Base-by-base conservation (phyloP, 2,888 invertebrate genomes). In the Mesorhabditis spiculigera region DNA sequence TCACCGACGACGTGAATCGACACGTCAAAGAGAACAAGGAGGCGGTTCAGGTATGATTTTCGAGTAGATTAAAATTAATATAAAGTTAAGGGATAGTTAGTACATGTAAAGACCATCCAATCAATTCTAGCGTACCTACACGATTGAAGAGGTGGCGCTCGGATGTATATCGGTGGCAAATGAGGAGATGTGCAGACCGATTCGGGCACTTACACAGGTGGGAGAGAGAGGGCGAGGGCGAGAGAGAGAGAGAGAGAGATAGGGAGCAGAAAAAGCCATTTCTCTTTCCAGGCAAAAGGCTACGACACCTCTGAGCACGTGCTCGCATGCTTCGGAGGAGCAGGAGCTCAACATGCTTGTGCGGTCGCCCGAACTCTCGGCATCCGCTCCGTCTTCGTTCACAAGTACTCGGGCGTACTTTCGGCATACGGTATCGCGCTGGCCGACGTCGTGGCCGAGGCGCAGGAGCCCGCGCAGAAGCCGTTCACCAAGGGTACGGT, bases 401-500 rank as follows among this genome's bases (percentile, higher is more conserved):
- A 98, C 86, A 94, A 86, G 87, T 96, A 95, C 86, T 94, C 96
- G 6, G 95, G 94, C 69, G 94, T 98, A 78, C 89, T 98, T 16
- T 97, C 96, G 0, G 98, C 98, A 0, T 98, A 94, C 87, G 98
- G 98, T 63, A 94, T 99, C 92, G 96, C 96, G 0, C 88, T 97
- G 68, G 98, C 98, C 0, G 93, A 98, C 88, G 95, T 96, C 16
- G 97, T 98, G 0, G 91, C 94, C 79, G 98, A 99, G 87, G 90
- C 90, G 0, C 97, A 97, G 87, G 92, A 93, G 86, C 94, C 97
- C 0, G 91, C 70, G 42, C 72, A 81, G n/a, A 44, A 64, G 4
- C 6, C 44, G 5, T 69, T 66, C 68, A 4, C 16, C 4, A 16
- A 63, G 62, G 66, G 69, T 69, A 13, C 8, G 4, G 5, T 10